These are phyloP conservation scores for Ellobius talpinus DNA, from an alignment of 2,113 vertebrate species.

Conservation along the genomic window DNA sequence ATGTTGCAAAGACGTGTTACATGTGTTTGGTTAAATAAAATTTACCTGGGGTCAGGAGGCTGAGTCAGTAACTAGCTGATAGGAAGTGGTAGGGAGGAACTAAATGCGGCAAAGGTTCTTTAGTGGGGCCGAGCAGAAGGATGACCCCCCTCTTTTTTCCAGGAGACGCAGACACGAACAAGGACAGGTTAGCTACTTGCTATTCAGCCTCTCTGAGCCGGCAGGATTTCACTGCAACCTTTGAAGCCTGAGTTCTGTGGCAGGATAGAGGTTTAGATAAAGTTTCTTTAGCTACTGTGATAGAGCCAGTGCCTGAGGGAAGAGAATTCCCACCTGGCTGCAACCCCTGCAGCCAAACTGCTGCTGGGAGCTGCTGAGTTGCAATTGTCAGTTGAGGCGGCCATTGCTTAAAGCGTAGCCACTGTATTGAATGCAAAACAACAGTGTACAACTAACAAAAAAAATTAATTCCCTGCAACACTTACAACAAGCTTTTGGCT, in stretches of 20 bases:
- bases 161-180: fast-evolving
- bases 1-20: neutral
- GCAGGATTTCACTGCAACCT: neutral
- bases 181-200: neutral
- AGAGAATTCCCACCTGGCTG: neutral
- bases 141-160: neutral
- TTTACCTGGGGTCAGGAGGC: neutral
- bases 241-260: neutral
- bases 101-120: neutral
- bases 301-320: neutral
- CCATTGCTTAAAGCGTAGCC: neutral
- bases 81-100: neutral
- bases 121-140: neutral
- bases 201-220: neutral
- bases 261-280: neutral
- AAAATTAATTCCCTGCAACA: neutral
- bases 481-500: no score
- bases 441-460: neutral
- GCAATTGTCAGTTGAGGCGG: neutral
- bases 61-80: neutral
- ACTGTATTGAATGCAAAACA: neutral
- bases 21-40: neutral
- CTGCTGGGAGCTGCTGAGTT: neutral
- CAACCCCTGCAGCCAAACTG: neutral
- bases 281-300: neutral